Evolutionary conservation across 2,888 invertebrate species (phyloP), one percentile per base, ranked within the genome.

Genomic region (Tetragonisca angustula): DNA sequence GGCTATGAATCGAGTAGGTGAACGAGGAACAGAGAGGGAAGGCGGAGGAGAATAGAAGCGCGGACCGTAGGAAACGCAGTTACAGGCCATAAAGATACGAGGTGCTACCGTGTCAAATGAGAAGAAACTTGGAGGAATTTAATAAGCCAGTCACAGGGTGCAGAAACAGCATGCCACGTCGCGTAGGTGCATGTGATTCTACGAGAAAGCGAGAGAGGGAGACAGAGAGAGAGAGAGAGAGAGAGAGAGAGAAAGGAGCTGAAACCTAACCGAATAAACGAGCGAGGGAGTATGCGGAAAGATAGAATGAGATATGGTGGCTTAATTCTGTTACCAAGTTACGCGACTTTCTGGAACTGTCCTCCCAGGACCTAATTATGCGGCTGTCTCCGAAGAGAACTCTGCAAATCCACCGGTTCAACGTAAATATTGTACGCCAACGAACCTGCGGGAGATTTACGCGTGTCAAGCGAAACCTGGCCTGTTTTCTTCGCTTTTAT

Each of bases 71-170:
- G 79, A 88, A 88, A 83, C 78, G 86, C 80, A 83, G 79, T 84
- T 81, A 80, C 72, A 76, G 67, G 50, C 64, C 75, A 70, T 81
- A 86, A 85, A 77, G 81, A 81, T 85, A 77, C 81, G 81, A 83
- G 73, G 83, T 76, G 83, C 80, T 83, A 81, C 71, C 76, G 86
- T 76, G 83, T 84, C 85, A 83, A 89, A 88, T 84, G 80, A 87
- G 85, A 84, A 89, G 88, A 90, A 91, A 90, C 89, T 91, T 89
- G 79, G 79, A 88, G 91, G 90, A 92, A 92, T 92, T 92, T 92
- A 92, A 91, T 92, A 92, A 91, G 88, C 90, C 87, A 81, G 76
- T 79, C 83, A 43, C 43, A 64, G 64, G 76, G 67, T 17, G 76
- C 61, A 56, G 70, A 70, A 54, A 36, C 75, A 27, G 15, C 52